phyloP scores from a whole-genome alignment of 2,113 vertebrate genomes.

The Solea solea region DNA sequence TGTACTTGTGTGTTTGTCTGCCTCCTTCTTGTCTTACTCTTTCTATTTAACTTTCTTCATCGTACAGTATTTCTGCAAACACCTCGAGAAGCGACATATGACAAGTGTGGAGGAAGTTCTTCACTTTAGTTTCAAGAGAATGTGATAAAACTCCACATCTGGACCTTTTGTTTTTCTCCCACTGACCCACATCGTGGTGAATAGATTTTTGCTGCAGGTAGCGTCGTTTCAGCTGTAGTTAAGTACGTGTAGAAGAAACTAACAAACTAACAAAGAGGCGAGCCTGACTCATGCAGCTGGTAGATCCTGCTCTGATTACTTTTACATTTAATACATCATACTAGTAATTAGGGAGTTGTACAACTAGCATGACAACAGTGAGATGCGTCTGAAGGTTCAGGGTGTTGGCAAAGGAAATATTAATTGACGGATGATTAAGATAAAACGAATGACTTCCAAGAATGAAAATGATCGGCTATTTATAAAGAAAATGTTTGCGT shows the following conservation, averaged over 20 bases:
- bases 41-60: conserved; percentile 17
- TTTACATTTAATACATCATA: conserved; percentile 35
- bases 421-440: background rate
- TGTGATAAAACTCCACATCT: conserved; percentile 63
- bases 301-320: conserved; percentile 40
- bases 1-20: conserved; percentile 16
- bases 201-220: too few relatives aligned
- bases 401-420: conserved; percentile 2
- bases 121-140: conserved; percentile 34
- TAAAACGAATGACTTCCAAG: background rate
- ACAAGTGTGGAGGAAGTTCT: background rate
- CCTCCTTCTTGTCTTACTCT: conserved; percentile 1
- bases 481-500: background rate
- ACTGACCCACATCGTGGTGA: conserved; percentile 72
- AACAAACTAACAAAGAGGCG: conserved; percentile 24
- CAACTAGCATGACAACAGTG: conserved; percentile 2
- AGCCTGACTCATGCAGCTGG: conserved; percentile 1
- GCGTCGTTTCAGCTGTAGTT: too few relatives aligned
- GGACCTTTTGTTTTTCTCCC: conserved; percentile 64
- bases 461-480: conserved; percentile 5
- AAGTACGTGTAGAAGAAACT: too few relatives aligned
- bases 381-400: background rate
- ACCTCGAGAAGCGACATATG: conserved; percentile 4
- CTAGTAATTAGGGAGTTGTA: conserved; percentile 9
- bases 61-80: conserved; percentile 8